Base-by-base conservation (phyloP, 2,113 vertebrate genomes). In the Paracanthobrama guichenoti region DNA sequence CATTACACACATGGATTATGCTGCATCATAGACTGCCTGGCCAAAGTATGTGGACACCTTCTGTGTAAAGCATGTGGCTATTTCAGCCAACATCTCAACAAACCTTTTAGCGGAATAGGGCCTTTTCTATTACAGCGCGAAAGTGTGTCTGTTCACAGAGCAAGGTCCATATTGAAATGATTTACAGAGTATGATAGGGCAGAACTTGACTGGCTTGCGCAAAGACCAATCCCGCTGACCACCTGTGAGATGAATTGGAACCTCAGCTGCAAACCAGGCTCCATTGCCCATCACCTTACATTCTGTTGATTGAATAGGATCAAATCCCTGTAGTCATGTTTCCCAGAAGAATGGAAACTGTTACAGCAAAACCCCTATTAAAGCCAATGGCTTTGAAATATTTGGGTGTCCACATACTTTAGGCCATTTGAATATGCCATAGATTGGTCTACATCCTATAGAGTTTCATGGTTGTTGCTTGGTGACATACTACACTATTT, bases 331-430 rank as follows among this genome's bases (percentile, higher is more conserved):
- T 14, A 72, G 11, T 2, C 39, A 73, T 6, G 12, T 73, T 73
- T 73, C 69, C 69, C 12, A 46, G n/a, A 73, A 72, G 69, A 44
- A 24, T 14, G 42, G 42, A 73, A 46, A 42, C 42, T 26, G n/a
- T 72, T 72, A 24, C 14, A 72, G 22, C 42, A 72, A 72, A 44
- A 39, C 24, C 12, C 42, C 11, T 46, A 72, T 72, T 73, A 44
- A 73, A 24, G 22, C 22, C 69, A 69, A 10, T 69, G 35, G 11
- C n/a, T 73, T 26, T 73, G 69, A 73, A 46, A 73, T 72, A 72
- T 73, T 46, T 73, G n/a, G 39, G 11, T 46, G 22, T 46, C 69
- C 42, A 73, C 69, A 46, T 46, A 24, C 69, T 26, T 48, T 73
- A 24, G 13, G 22, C 42, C 42, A 48, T 73, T 20, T 73, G 13